These are phyloP conservation scores for Hydrolagus colliei DNA, from an alignment of 2,797 vertebrate genomes.

Conservation along the genomic window DNA sequence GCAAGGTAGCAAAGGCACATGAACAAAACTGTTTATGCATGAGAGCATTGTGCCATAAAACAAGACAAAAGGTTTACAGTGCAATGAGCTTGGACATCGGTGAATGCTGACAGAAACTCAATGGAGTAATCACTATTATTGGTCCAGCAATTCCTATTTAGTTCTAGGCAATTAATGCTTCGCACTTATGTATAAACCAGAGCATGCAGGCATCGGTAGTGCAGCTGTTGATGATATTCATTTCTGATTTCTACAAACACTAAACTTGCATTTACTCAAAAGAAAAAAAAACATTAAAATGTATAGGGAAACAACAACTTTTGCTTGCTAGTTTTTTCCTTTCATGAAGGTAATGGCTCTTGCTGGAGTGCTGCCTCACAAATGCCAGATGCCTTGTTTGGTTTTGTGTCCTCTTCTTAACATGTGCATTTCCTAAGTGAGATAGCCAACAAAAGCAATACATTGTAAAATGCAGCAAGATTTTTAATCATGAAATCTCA, in stretches of 20 bases:
- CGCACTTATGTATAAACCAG: background rate
- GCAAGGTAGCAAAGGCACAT: too few relatives aligned
- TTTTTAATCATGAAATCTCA: too few relatives aligned
- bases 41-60: background rate
- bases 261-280: background rate
- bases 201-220: background rate
- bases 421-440: too few relatives aligned
- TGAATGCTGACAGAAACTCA: background rate
- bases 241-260: background rate
- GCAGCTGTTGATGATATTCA: background rate
- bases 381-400: too few relatives aligned
- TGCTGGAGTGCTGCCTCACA: too few relatives aligned
- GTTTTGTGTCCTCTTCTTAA: too few relatives aligned
- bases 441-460: too few relatives aligned
- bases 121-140: background rate
- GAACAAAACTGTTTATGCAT: background rate
- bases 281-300: background rate
- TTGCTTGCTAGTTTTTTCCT: too few relatives aligned
- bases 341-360: too few relatives aligned
- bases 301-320: too few relatives aligned
- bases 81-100: background rate
- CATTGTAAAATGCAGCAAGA: too few relatives aligned
- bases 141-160: background rate
- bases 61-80: background rate
- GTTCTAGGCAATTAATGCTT: background rate